phyloP scores from a whole-genome alignment of 2,113 vertebrate species.

The Melospiza georgiana region DNA sequence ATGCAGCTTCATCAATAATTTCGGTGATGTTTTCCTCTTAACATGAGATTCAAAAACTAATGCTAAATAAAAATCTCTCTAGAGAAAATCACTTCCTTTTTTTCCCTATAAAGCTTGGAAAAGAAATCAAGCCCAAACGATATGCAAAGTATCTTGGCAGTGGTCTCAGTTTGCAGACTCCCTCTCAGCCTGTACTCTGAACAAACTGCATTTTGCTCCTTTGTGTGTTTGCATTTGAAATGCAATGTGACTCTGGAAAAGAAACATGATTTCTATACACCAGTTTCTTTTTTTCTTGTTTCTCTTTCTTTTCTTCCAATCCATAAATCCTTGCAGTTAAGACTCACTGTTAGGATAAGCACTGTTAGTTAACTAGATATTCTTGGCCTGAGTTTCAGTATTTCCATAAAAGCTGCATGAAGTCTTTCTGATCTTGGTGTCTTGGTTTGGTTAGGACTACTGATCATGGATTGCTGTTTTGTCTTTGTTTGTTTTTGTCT shows the following conservation, averaged over 20 bases:
- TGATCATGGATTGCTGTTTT: background rate
- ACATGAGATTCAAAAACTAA: background rate
- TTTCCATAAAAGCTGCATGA: background rate
- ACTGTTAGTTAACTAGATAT: background rate
- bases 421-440: background rate
- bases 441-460: background rate
- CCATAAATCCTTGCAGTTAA: background rate
- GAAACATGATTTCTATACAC: background rate
- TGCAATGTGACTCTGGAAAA: background rate
- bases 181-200: background rate
- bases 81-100: background rate
- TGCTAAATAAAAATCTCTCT: background rate
- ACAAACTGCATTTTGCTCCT: background rate
- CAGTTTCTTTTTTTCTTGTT: background rate
- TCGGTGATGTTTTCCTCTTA: background rate
- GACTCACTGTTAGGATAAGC: background rate
- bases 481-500: background rate
- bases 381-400: background rate
- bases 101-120: background rate
- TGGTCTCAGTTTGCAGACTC: background rate
- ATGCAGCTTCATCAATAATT: constrained; percentile 3
- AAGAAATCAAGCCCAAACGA: background rate
- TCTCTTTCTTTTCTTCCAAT: background rate
- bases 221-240: constrained; percentile 6
- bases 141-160: background rate